These are phyloP conservation scores for Urophycis tenuis DNA, from an alignment of 2,797 vertebrate genomes.

Conservation along the genomic window DNA sequence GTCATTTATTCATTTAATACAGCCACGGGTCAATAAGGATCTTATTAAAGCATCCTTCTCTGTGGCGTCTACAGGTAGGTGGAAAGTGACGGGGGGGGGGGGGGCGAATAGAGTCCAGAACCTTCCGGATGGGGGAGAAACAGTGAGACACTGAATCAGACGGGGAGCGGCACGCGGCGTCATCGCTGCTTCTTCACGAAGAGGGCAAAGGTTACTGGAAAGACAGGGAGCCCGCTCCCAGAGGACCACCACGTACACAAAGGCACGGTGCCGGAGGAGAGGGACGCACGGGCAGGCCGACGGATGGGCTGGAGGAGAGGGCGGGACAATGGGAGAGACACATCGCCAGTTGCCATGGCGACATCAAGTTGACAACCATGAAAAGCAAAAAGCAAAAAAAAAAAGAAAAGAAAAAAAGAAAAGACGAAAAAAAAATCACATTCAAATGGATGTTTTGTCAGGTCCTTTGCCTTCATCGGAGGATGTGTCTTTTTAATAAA, in stretches of 20 bases:
- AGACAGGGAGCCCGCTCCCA: constrained; percentile 17
- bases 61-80: background rate
- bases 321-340: constrained; percentile 27
- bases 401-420: background rate
- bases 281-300: constrained; percentile 5
- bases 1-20: background rate
- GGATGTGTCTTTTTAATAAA: background rate
- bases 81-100: background rate
- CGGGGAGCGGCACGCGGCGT: background rate
- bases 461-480: background rate
- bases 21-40: background rate
- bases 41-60: background rate
- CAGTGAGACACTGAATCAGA: background rate
- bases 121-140: background rate
- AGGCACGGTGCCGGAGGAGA: constrained; percentile 3
- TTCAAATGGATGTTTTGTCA: constrained; percentile 1
- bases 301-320: constrained; percentile 25
- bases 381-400: background rate
- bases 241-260: constrained; percentile 38
- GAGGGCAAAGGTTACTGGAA: background rate
- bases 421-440: constrained; percentile 1
- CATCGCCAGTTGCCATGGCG: constrained; percentile 46
- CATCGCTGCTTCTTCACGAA: background rate
- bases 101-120: background rate
- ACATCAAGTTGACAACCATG: constrained; percentile 27